These are phyloP conservation scores for Nebria salina DNA, from an alignment of 2,888 invertebrate genomes.

Conservation along the genomic window DNA sequence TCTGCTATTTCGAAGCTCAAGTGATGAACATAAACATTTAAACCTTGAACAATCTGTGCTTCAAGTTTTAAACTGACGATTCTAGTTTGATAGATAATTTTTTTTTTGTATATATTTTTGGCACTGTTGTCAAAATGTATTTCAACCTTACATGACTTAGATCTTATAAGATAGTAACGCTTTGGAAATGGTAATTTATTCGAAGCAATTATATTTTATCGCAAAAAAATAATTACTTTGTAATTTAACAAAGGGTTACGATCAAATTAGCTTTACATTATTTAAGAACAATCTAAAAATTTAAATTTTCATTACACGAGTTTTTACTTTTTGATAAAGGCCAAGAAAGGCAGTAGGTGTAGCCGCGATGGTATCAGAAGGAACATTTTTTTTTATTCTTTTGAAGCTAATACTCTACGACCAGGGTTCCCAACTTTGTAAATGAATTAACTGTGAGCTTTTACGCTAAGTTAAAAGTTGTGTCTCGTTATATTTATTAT, in stretches of 20 bases:
- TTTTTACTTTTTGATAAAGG: not conserved
- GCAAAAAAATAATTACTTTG: not conserved
- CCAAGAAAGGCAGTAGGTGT: not conserved
- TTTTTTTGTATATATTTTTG: not conserved
- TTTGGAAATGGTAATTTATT: not conserved
- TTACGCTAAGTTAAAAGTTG: constrained; percentile 45
- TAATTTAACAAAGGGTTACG: not conserved
- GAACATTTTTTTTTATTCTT: constrained; percentile 34
- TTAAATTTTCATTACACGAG: constrained; percentile 28
- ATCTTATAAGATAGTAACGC: not conserved
- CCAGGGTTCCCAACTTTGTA: constrained; percentile 39
- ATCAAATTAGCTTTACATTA: not conserved
- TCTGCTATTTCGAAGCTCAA: constrained; percentile 8
- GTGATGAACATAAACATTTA: not conserved
- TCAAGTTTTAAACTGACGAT: not conserved
- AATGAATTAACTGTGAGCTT: constrained; percentile 43
- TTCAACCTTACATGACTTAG: not conserved
- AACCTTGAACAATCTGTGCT: not conserved
- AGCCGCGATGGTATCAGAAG: not conserved
- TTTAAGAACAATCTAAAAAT: constrained; percentile 16
- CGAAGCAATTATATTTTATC: not conserved
- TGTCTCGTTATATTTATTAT: constrained; percentile 46
- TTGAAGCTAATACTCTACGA: constrained; percentile 39
- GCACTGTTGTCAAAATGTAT: not conserved
- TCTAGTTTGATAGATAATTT: not conserved